Base-by-base conservation (phyloP, 2,797 vertebrate species). In the Fundulus diaphanus region DNA sequence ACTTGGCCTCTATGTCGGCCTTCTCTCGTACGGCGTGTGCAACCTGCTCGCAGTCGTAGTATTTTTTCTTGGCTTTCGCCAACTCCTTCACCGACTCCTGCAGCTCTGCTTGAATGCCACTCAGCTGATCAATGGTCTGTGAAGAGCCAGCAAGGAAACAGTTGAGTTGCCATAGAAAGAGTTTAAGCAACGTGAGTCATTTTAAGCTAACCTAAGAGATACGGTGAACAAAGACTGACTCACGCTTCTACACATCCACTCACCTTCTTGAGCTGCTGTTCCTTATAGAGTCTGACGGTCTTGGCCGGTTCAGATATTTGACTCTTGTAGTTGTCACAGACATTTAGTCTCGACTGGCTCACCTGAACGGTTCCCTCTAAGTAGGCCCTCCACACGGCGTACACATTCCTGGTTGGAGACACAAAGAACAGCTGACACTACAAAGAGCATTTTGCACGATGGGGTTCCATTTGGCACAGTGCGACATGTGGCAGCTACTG, bases 41-140 rank as follows among this genome's bases (percentile, higher is more conserved):
- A 96, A 99, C 97, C 96, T 99, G 97, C 93, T 99, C 98, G 40
- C 95, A 96, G 94, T 99, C 98, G 86, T 97, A 97, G 94, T 99
- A 99, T 90, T 99, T 99, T 93, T 99, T 99, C 93, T 98, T 99
- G 93, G 97, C 97, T 94, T 99, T 99, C 79, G 97, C 97, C 95
- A 99, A 93, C 91, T 99, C 98, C 92, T 99, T 99, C 82, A 99
- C 98, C 1, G 98, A 98, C 92, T 99, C 97, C 91, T 99, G 97
- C 76, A 99, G 94, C 91, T 99, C 98, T 29, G 95, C 93, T 89
- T 99, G 98, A 93, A 99, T 97, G 85, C 96, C 96, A n/a, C 96
- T 97, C 94, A 99, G 90, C 92, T 99, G 97, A 93, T 99, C 98
- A 86, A 99, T 96, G 52, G 95, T 98, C 98, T 99, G 92, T 68